Evolutionary conservation across 2,113 vertebrate genomes (phyloP).

Genomic region (Brachirus orientalis): DNA sequence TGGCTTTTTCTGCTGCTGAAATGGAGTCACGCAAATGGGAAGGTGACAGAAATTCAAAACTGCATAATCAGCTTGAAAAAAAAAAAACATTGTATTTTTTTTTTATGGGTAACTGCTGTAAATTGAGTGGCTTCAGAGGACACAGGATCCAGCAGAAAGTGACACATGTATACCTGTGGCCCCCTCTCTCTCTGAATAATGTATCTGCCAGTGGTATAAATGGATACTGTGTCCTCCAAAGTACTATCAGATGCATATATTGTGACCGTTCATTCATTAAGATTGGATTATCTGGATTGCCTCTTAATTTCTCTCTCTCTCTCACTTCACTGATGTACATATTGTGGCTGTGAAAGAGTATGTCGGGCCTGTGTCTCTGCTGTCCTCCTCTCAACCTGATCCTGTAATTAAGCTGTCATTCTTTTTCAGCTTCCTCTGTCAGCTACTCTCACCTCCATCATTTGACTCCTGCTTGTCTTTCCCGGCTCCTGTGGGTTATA

Average conservation of each 20-base stretch:
- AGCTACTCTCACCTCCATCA: constrained; percentile 1
- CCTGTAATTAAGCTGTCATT: constrained; percentile 28
- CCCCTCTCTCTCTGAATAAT: constrained; percentile 87
- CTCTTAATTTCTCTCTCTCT: constrained; percentile 27
- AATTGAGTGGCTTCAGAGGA: constrained; percentile 48
- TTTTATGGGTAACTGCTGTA: constrained; percentile 39
- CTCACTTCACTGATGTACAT: constrained; percentile 11
- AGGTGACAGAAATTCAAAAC: not conserved
- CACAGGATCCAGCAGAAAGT: constrained; percentile 71
- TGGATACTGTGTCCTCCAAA: constrained; percentile 85
- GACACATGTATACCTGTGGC: constrained; percentile 67
- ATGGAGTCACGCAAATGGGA: not conserved
- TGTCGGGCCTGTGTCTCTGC: constrained; percentile 12
- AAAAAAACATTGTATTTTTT: not conserved
- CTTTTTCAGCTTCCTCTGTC: not conserved
- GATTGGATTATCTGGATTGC: constrained; percentile 58
- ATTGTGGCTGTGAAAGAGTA: constrained; percentile 16
- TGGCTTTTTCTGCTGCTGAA: constrained; percentile 8
- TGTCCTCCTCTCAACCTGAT: constrained; percentile 15
- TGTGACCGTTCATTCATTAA: constrained; percentile 81
- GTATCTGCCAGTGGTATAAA: constrained; percentile 78
- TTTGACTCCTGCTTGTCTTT: constrained; percentile 13
- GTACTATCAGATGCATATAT: constrained; percentile 83
- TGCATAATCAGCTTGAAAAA: not conserved
- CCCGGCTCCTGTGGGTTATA: not conserved